Percentiles rank a stretch among this genome's conserved stretches.
Evolutionary conservation across 2,113 vertebrate genomes (phyloP).

Genomic region (Dolichotis patagonum): DNA sequence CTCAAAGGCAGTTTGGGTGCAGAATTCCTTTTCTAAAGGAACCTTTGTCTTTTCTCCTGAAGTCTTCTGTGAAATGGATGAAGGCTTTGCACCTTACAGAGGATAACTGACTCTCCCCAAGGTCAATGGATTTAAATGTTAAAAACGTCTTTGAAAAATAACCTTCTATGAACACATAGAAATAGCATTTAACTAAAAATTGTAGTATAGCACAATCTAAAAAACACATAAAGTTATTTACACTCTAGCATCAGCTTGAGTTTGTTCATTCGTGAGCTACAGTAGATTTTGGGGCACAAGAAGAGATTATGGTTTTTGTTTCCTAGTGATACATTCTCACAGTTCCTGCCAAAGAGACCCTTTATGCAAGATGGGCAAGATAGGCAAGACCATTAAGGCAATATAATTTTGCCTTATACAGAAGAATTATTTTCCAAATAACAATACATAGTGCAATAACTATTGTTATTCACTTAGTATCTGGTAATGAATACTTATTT

Average conservation of each 20-base stretch:
- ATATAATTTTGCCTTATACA: background rate
- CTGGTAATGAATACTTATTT: background rate
- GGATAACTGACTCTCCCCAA: background rate
- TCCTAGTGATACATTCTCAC: background rate
- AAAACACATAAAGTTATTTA: background rate
- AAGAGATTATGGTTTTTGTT: background rate
- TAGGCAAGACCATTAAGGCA: too few relatives aligned
- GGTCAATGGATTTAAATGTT: background rate
- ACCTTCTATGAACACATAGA: background rate
- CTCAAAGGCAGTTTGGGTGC: background rate
- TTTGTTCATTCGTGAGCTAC: background rate
- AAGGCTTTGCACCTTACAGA: background rate
- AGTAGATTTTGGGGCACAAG: background rate
- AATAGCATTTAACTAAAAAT: background rate
- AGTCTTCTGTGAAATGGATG: background rate
- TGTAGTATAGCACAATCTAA: background rate
- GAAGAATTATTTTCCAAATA: background rate
- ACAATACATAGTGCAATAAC: background rate
- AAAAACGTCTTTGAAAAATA: background rate
- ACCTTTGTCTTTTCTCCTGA: background rate
- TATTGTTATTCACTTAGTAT: background rate
- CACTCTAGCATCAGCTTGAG: background rate
- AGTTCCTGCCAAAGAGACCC: fast-evolving
- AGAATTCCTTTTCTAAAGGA: background rate
- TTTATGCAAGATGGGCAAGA: background rate